Conservation (phyloP, 2,888 invertebrate species). For the Apotomis capreana region DNA sequence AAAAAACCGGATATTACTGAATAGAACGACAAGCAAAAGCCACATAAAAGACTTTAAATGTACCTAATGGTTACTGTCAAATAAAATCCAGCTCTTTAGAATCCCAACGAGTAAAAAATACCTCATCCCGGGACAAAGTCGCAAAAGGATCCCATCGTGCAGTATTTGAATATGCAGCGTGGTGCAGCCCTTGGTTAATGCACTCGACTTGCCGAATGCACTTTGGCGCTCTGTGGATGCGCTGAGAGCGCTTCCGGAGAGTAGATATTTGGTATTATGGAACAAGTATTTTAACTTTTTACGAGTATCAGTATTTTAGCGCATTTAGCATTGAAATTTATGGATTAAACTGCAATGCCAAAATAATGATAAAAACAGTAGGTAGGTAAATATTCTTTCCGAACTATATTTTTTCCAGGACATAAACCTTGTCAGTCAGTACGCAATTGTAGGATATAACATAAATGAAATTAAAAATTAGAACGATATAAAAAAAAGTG, state of each 20-base stretch:
- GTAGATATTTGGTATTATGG: background rate
- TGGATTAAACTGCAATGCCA: too few relatives aligned
- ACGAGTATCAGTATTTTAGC: background rate
- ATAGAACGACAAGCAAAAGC: background rate
- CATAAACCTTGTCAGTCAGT: too few relatives aligned
- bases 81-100: background rate
- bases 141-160: background rate
- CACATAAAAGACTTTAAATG: background rate
- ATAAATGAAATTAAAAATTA: too few relatives aligned
- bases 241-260: conserved; percentile 30
- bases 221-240: conserved; percentile 31
- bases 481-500: too few relatives aligned
- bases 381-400: too few relatives aligned
- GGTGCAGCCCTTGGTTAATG: conserved; percentile 32
- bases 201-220: conserved; percentile 38
- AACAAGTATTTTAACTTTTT: conserved; percentile 19
- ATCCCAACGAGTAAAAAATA: conserved; percentile 1
- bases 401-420: too few relatives aligned
- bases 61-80: background rate
- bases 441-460: too few relatives aligned
- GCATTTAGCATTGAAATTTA: too few relatives aligned
- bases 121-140: conserved; percentile 9
- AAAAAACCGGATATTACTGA: too few relatives aligned
- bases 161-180: conserved; percentile 25
- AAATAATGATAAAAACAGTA: too few relatives aligned